Conservation (phyloP, 1,140 invertebrate species). For the Mesaphorura yosii region DNA sequence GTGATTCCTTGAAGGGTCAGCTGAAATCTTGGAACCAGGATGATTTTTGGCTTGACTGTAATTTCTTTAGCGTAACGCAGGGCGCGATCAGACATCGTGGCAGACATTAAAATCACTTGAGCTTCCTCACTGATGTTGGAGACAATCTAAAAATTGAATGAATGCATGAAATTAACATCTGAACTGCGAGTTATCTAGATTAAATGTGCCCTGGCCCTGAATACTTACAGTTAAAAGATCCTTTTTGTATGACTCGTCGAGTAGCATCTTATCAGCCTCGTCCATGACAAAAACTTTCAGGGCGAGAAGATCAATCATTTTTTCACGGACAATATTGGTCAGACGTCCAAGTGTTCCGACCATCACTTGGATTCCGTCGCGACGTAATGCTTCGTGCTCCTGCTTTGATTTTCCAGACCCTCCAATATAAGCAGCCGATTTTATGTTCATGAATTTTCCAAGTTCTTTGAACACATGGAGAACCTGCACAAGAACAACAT, state of each 20-base stretch:
- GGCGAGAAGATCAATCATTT: neutral
- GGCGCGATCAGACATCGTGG: slow-evolving; percentile 9
- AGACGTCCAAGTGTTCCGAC: neutral
- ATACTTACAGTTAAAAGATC: slow-evolving; percentile 1
- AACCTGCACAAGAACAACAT: neutral
- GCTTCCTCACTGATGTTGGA: neutral
- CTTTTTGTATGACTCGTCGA: neutral
- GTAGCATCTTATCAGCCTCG: slow-evolving; percentile 19
- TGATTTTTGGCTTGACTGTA: slow-evolving; percentile 2
- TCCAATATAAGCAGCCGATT: neutral
- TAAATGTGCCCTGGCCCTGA: neutral
- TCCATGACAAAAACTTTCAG: slow-evolving; percentile 4
- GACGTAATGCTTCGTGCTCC: neutral
- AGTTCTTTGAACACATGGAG: neutral
- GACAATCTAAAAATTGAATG: neutral
- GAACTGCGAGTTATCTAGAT: neutral
- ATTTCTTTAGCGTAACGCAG: neutral
- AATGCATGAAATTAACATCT: too few species aligned
- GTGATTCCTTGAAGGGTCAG: slow-evolving; percentile 18
- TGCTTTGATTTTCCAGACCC: neutral
- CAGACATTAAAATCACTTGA: slow-evolving; percentile 12
- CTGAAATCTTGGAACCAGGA: slow-evolving; percentile 3
- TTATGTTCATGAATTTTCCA: neutral
- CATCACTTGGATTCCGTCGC: neutral
- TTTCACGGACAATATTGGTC: neutral